Percentiles rank a stretch among this genome's conserved stretches.
Conservation (phyloP, 2,113 vertebrate genomes). For the Muscicapa adusta region DNA sequence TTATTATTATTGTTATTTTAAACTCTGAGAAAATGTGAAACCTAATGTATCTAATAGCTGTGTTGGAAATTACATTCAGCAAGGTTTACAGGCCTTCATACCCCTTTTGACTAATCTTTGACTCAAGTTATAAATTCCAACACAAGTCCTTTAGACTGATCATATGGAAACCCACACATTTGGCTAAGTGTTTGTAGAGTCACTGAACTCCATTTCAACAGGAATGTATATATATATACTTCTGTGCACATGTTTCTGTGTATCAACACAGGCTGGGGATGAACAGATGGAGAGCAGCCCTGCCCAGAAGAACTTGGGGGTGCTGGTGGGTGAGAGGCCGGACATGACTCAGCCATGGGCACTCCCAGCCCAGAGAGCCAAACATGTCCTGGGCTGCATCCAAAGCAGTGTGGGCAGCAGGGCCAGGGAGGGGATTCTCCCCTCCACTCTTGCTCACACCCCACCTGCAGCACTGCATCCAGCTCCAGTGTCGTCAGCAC, state of each 20-base stretch:
- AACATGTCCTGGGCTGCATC: rapidly evolving
- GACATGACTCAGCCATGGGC: rapidly evolving
- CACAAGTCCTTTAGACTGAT: background rate
- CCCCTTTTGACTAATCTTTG: background rate
- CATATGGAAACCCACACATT: background rate
- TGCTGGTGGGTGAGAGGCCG: background rate
- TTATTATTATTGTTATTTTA: background rate
- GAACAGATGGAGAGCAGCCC: background rate
- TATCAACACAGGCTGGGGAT: background rate
- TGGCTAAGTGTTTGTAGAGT: background rate
- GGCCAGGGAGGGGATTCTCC: background rate
- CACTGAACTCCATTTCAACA: background rate
- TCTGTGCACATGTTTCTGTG: background rate
- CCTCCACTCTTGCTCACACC: background rate
- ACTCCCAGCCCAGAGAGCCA: background rate
- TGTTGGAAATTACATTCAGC: background rate
- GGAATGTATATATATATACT: background rate
- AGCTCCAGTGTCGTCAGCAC: background rate
- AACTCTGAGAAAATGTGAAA: background rate
- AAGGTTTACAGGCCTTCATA: background rate
- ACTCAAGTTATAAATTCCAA: background rate
- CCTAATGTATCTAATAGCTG: background rate
- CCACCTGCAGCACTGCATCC: background rate
- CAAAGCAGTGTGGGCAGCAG: rapidly evolving
- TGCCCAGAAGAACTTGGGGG: background rate